phyloP scores from a whole-genome alignment of 92 coral and sea anemone species.

The Nematostella vectensis region DNA sequence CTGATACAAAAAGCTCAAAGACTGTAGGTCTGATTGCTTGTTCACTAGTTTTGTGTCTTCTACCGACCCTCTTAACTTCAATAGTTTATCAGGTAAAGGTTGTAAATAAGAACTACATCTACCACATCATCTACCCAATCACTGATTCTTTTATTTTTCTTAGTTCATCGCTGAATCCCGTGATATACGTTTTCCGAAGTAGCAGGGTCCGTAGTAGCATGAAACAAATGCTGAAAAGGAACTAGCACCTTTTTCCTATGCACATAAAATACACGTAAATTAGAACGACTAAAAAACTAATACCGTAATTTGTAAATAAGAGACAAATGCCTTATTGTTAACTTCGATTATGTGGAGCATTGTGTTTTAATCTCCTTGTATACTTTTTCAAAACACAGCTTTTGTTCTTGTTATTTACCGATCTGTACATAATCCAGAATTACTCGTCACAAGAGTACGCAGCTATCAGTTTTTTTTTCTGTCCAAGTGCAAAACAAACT shows the following conservation, averaged over 20 bases:
- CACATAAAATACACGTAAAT: too few relatives aligned
- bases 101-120: constrained; percentile 17
- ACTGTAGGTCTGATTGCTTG: constrained; percentile 55
- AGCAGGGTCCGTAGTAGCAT: constrained; percentile 39
- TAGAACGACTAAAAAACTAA: too few relatives aligned
- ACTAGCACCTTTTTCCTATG: neutral
- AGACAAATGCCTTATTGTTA: too few relatives aligned
- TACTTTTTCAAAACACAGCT: too few relatives aligned
- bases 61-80: constrained; percentile 45
- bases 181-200: constrained; percentile 62
- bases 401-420: too few relatives aligned
- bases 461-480: too few relatives aligned
- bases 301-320: too few relatives aligned
- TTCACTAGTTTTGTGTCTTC: constrained; percentile 40
- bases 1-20: constrained; percentile 51
- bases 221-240: constrained; percentile 21
- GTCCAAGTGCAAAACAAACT: too few relatives aligned
- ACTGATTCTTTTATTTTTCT: constrained; percentile 53
- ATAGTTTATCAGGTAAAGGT: constrained; percentile 26
- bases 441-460: too few relatives aligned
- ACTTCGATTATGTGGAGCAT: too few relatives aligned
- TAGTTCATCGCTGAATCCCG: constrained; percentile 50
- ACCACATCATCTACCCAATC: constrained; percentile 59
- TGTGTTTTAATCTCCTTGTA: too few relatives aligned
- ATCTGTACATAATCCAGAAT: too few relatives aligned